phyloP scores from a whole-genome alignment of 2,113 vertebrate genomes.

The Diadophis punctatus region DNA sequence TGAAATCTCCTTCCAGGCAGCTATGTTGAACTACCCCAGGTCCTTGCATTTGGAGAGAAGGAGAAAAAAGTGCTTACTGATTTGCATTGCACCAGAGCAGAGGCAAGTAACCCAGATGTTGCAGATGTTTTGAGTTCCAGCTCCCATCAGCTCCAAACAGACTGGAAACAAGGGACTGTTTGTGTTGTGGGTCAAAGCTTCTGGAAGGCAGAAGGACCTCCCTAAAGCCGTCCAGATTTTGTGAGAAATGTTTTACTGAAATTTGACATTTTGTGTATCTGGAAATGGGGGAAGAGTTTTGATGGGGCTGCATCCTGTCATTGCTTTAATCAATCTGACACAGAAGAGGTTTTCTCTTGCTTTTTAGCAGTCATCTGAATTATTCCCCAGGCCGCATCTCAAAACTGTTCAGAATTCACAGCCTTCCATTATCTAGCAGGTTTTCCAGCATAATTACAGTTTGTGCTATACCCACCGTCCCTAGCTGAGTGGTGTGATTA shows the following conservation, averaged over 20 bases:
- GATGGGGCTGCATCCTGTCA: fast-evolving
- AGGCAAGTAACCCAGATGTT: neutral
- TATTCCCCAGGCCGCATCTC: constrained; percentile 31
- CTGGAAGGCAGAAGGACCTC: neutral
- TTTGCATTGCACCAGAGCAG: neutral
- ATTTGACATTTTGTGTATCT: neutral
- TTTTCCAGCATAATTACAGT: constrained; percentile 29
- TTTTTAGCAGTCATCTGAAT: neutral
- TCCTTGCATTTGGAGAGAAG: neutral
- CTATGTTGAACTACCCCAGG: neutral
- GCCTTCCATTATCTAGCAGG: constrained; percentile 11
- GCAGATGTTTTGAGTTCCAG: neutral
- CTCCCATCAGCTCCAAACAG: neutral
- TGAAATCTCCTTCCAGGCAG: neutral
- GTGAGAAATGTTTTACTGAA: fast-evolving
- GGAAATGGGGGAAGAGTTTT: fast-evolving
- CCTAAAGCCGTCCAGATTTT: neutral
- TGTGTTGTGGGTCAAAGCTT: neutral
- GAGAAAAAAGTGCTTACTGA: neutral
- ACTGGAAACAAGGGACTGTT: neutral
- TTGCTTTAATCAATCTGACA: constrained; percentile 1
- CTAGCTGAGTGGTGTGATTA: neutral
- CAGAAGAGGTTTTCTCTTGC: neutral
- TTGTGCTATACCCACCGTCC: constrained; percentile 13
- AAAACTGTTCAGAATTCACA: constrained; percentile 26